Evolutionary conservation across 2,888 invertebrate species (phyloP), one percentile per base, ranked within the genome.

Genomic region (Drosophila leonis): DNA sequence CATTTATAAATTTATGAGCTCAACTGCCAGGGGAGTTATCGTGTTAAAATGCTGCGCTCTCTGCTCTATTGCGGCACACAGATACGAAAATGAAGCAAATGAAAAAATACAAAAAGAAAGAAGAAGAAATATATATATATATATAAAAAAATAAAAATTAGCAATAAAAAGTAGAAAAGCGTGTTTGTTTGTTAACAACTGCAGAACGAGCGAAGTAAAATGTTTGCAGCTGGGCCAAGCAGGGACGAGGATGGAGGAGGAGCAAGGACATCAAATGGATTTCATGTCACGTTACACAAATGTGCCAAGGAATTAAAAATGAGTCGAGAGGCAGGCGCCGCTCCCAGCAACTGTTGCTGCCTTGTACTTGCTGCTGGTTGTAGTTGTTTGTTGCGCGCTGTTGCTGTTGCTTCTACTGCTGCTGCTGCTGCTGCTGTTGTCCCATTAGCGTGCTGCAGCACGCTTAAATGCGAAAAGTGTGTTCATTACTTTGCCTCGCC

Each of bases 121-220:
- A 49, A 52, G 24, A 39, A 39, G 52, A 48, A 49, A 33, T 51
- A 48, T 31, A 49, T 49, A 20, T 31, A 10, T 33, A 35, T 41
- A 55, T 39, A 57, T 24, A 70, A 86, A 73, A 83, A 86, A 86
- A 88, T 83, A 82, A 84, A 90, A 88, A 88, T 88, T 88, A 90
- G 88, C 83, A 90, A 89, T 89, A 90, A 88, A 84, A 90, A 88
- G 88, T 88, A 88, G 88, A 90, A 88, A 88, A 90, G 88, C 90
- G 72, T 88, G 88, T 88, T 90, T 83, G 83, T 84, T 81, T 88
- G 84, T 84, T 88, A 88, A 88, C 85, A 88, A 84, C 78, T 78
- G 87, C 80, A 82, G 71, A 64, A 44, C 66, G 66, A 73, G 71
- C 51, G 55, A 12, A 65, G 66, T 24, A 64, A 42, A 59, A 56